Evolutionary conservation across 2,888 invertebrate genomes (phyloP).

Genomic region (Lycaena phlaeas): DNA sequence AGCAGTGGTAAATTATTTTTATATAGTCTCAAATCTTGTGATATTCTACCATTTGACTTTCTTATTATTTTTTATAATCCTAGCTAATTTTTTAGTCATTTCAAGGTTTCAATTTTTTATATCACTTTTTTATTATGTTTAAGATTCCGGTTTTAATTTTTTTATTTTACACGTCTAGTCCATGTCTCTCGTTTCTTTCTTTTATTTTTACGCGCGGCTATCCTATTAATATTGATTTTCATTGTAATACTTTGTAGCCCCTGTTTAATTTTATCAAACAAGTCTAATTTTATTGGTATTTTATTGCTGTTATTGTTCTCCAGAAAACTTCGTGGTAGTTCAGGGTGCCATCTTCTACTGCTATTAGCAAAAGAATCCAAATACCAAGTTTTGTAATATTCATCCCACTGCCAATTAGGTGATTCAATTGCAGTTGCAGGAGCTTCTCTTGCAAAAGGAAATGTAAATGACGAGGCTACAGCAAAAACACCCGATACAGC

Average conservation of each 20-base stretch:
- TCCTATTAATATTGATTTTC: slow-evolving; percentile 15
- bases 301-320: slow-evolving; percentile 11
- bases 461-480: slow-evolving; percentile 78
- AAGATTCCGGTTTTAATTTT: too few species aligned
- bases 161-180: slow-evolving; percentile 37
- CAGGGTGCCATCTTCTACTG: slow-evolving; percentile 31
- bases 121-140: too few species aligned
- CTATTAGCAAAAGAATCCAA: slow-evolving; percentile 48
- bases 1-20: too few species aligned
- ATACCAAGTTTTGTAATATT: slow-evolving; percentile 69
- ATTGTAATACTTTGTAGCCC: slow-evolving; percentile 10
- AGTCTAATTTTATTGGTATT: background rate
- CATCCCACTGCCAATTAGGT: slow-evolving; percentile 74
- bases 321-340: slow-evolving; percentile 26
- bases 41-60: too few species aligned
- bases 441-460: slow-evolving; percentile 61
- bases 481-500: slow-evolving; percentile 75
- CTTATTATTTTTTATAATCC: too few species aligned
- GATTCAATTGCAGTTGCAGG: slow-evolving; percentile 47
- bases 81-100: too few species aligned
- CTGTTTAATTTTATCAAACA: background rate
- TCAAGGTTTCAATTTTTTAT: too few species aligned
- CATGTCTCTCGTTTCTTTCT: slow-evolving; percentile 44
- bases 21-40: too few species aligned
- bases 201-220: slow-evolving; percentile 32